phyloP scores from a whole-genome alignment of 1,140 invertebrate genomes.

The Andricus grossulariae region DNA sequence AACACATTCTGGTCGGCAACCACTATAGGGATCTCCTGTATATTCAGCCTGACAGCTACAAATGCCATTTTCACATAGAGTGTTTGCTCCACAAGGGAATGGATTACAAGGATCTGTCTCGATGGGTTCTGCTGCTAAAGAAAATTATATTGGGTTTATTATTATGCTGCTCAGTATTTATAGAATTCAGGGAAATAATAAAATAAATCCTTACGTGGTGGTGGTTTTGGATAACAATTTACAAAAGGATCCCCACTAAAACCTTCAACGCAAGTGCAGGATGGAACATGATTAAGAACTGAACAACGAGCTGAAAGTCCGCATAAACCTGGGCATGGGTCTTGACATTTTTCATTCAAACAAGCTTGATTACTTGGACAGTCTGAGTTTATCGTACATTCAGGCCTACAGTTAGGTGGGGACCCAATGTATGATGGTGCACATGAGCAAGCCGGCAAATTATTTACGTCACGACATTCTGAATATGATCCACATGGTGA shows the following conservation, averaged over 20 bases:
- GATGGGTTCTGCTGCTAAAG: not conserved
- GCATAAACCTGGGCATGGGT: conserved; percentile 86
- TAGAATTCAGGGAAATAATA: not conserved
- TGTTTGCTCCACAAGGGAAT: conserved; percentile 76
- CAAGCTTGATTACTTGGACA: conserved; percentile 79
- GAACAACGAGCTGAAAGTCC: conserved; percentile 82
- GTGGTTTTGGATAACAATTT: conserved; percentile 76
- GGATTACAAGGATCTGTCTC: conserved; percentile 62
- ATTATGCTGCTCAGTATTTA: not conserved
- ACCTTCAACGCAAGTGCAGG: conserved; percentile 82
- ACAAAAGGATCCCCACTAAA: conserved; percentile 86
- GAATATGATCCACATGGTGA: conserved; percentile 75
- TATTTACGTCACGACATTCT: conserved; percentile 69
- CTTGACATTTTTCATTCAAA: conserved; percentile 80
- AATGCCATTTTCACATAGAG: conserved; percentile 74
- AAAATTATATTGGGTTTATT: not conserved
- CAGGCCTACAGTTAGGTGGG: conserved; percentile 84
- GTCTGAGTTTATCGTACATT: conserved; percentile 81
- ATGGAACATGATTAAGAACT: conserved; percentile 83
- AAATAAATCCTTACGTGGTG: conserved; percentile 61
- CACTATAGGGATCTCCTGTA: conserved; percentile 82
- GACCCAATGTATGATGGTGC: conserved; percentile 81
- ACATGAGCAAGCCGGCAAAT: conserved; percentile 79
- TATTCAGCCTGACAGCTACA: conserved; percentile 84
- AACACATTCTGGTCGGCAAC: conserved; percentile 86